These are phyloP conservation scores for Todiramphus saurophagus DNA, from an alignment of 2,113 vertebrate species.

Conservation along the genomic window DNA sequence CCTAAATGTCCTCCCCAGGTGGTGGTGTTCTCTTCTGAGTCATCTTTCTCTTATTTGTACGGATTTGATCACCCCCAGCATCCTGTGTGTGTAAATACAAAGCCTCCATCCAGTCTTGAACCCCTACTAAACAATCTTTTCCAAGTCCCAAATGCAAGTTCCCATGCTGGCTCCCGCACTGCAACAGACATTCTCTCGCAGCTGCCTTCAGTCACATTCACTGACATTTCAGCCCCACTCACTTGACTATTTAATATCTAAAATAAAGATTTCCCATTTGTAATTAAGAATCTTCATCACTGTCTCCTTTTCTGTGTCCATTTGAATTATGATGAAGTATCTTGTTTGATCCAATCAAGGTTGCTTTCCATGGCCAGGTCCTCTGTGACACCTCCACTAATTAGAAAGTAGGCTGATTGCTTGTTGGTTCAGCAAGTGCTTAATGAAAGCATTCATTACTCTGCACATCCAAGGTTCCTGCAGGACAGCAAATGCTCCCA, in stretches of 20 bases:
- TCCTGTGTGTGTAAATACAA: not conserved
- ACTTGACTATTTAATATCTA: slow-evolving; percentile 7
- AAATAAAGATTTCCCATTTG: slow-evolving; percentile 46
- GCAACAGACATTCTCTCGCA: not conserved
- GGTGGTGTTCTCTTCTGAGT: not conserved
- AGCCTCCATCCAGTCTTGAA: not conserved
- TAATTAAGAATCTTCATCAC: slow-evolving; percentile 47
- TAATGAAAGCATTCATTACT: slow-evolving; percentile 48
- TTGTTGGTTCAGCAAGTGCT: not conserved
- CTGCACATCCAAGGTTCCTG: not conserved
- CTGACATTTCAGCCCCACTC: not conserved
- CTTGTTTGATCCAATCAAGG: slow-evolving; percentile 20
- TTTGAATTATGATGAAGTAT: not conserved
- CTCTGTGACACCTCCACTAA: slow-evolving; percentile 36
- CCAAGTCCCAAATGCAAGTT: not conserved
- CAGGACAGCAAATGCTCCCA: not conserved
- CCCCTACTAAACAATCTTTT: not conserved
- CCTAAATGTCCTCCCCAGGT: not conserved
- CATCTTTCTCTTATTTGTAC: not conserved
- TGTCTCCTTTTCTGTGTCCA: not conserved
- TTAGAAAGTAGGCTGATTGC: slow-evolving; percentile 5
- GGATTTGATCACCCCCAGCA: not conserved
- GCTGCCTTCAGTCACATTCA: not conserved
- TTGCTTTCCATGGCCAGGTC: not conserved
- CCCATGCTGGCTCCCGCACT: accelerated